phyloP scores from a whole-genome alignment of 2,888 invertebrate genomes.

The Cheilosia urbana region DNA sequence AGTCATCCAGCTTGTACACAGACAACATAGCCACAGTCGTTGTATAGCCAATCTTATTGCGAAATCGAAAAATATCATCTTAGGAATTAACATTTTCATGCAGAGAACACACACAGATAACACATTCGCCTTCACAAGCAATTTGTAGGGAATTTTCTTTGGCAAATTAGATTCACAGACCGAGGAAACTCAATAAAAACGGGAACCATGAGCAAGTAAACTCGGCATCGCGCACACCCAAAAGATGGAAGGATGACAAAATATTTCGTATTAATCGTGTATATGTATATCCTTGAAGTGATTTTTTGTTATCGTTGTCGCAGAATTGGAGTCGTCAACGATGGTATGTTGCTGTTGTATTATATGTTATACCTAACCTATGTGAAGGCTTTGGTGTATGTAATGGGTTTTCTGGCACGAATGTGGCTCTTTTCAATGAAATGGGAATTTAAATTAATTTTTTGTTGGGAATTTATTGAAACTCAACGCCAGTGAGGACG shows the following conservation, averaged over 20 bases:
- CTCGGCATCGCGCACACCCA: neutral
- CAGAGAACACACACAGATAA: neutral
- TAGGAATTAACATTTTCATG: conserved; percentile 40
- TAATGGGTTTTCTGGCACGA: conserved; percentile 48
- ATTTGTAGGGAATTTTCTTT: conserved; percentile 41
- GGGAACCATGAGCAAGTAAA: conserved; percentile 22
- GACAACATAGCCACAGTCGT: neutral
- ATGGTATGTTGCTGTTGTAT: neutral
- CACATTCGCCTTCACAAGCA: conserved; percentile 25
- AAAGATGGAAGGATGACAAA: neutral
- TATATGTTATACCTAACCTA: too few relatives aligned
- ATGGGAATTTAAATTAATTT: conserved; percentile 50
- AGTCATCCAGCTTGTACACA: neutral
- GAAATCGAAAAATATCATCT: conserved; percentile 13
- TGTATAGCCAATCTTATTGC: neutral
- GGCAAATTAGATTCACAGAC: conserved; percentile 49
- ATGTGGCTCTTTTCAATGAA: conserved; percentile 39
- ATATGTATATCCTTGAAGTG: conserved; percentile 46
- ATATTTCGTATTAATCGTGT: conserved; percentile 35
- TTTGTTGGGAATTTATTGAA: conserved; percentile 16
- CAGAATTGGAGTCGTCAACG: neutral
- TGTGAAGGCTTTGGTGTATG: conserved; percentile 22
- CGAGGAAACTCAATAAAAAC: conserved; percentile 47
- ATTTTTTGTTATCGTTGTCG: conserved; percentile 24
- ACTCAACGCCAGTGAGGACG: neutral